Conservation (phyloP, 1,140 invertebrate genomes). For the Hylaeus volcanicus region DNA sequence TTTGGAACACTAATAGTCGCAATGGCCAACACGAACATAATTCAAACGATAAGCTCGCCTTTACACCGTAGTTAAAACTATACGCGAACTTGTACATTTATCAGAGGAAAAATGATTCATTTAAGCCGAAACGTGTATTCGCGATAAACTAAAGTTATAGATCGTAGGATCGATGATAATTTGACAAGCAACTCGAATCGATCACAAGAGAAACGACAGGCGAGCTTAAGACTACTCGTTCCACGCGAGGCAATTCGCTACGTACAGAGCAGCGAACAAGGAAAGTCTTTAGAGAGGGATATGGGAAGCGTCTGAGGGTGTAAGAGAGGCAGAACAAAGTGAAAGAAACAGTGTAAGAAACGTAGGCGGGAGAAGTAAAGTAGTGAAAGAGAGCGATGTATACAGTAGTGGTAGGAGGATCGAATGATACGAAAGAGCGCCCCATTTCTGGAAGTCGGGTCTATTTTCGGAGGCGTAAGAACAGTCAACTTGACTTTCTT, state of each 20-base stretch:
- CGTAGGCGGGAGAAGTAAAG: conserved; percentile 39
- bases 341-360: conserved; percentile 25
- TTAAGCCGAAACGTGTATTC: too few relatives aligned
- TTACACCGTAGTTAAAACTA: too few relatives aligned
- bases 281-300: conserved; percentile 15
- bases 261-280: too few relatives aligned
- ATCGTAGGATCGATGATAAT: conserved; percentile 23
- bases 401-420: conserved; percentile 44
- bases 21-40: too few relatives aligned
- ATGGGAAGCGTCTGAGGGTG: conserved; percentile 19
- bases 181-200: conserved; percentile 41
- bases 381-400: conserved; percentile 36
- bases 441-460: conserved; percentile 51
- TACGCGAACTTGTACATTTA: too few relatives aligned
- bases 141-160: not conserved
- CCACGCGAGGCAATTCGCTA: not conserved
- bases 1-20: too few relatives aligned
- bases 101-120: too few relatives aligned
- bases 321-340: conserved; percentile 49
- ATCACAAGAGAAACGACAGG: conserved; percentile 27
- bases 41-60: too few relatives aligned
- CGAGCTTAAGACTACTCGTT: conserved; percentile 24
- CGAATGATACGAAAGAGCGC: conserved; percentile 59
- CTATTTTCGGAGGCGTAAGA: conserved; percentile 48
- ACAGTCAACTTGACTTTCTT: conserved; percentile 54